Conservation (phyloP, 2,797 vertebrate species). For the Eulemur coronatus region DNA sequence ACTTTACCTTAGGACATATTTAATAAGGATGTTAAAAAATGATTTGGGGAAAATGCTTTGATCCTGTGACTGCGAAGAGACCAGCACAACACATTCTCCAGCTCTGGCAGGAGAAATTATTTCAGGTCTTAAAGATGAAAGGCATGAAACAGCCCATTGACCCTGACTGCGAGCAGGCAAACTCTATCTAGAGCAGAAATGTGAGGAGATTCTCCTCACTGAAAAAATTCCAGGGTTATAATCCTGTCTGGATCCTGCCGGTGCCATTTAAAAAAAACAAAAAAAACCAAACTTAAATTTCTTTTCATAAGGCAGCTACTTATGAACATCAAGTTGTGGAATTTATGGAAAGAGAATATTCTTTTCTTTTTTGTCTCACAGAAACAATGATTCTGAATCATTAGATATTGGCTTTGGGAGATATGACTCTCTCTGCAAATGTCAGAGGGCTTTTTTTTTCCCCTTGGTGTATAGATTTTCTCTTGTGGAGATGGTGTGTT, state of each 20-base stretch:
- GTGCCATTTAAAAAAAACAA: neutral
- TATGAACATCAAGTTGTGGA: neutral
- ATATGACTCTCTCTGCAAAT: conserved; percentile 56
- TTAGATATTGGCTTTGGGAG: conserved; percentile 63
- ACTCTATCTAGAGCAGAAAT: neutral
- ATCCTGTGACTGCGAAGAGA: conserved; percentile 30
- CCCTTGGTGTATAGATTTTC: neutral
- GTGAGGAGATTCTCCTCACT: neutral
- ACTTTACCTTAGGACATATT: neutral
- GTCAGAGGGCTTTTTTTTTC: conserved; percentile 49
- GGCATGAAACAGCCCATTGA: neutral
- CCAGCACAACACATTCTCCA: neutral
- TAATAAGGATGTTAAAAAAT: conserved; percentile 48
- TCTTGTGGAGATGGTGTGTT: neutral
- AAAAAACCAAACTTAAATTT: neutral
- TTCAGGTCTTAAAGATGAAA: conserved; percentile 20
- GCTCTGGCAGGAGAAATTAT: conserved; percentile 26
- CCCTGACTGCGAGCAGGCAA: neutral
- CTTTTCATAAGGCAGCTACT: neutral
- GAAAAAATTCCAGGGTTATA: neutral
- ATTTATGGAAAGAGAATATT: conserved; percentile 24
- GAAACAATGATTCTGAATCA: conserved; percentile 47
- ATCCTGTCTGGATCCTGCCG: neutral
- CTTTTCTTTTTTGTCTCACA: conserved; percentile 24
- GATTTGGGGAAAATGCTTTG: conserved; percentile 25